These are phyloP conservation scores for Argyrosomus regius DNA, from an alignment of 2,797 vertebrate species.

Conservation along the genomic window DNA sequence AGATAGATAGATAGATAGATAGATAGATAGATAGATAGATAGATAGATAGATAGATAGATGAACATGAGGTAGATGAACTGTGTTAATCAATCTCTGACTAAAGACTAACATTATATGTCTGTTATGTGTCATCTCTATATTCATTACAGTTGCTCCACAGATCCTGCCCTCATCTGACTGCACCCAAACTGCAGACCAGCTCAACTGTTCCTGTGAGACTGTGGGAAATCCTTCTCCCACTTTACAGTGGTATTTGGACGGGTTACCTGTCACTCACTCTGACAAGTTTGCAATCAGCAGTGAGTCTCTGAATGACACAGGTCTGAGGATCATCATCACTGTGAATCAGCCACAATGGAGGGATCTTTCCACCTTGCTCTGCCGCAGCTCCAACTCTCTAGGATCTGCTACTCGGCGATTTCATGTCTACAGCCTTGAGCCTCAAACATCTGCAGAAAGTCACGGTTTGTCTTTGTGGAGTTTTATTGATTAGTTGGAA, in stretches of 20 bases:
- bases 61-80: too few species aligned
- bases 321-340: constrained; percentile 46
- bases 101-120: too few species aligned
- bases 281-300: neutral
- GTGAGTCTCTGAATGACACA: constrained; percentile 2
- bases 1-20: too few species aligned
- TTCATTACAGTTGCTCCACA: constrained; percentile 40
- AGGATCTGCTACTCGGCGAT: constrained; percentile 34
- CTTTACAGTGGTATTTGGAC: constrained; percentile 59
- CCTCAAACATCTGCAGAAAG: neutral
- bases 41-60: too few species aligned
- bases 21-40: too few species aligned
- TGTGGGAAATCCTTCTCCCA: constrained; percentile 63
- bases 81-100: too few species aligned
- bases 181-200: constrained; percentile 27
- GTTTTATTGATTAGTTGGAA: neutral
- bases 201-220: constrained; percentile 66
- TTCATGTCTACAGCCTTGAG: constrained; percentile 9
- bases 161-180: constrained; percentile 53
- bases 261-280: constrained; percentile 20
- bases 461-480: constrained; percentile 18
- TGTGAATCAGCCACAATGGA: constrained; percentile 14
- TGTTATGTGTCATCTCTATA: neutral
- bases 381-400: constrained; percentile 55
- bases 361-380: constrained; percentile 18